phyloP scores from a whole-genome alignment of 2,888 invertebrate species.

The Lottia gigantea region DNA sequence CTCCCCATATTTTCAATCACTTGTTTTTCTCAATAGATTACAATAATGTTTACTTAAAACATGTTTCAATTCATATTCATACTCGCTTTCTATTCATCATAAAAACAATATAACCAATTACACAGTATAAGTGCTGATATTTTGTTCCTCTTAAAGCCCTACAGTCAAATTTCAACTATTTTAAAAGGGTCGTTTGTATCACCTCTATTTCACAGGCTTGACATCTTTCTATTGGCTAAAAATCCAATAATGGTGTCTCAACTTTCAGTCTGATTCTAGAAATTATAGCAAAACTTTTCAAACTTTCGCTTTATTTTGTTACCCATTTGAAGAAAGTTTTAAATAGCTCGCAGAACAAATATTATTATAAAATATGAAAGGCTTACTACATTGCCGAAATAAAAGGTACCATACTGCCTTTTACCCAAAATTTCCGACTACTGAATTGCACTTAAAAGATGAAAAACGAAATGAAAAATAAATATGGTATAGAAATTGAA shows the following conservation, averaged over 20 bases:
- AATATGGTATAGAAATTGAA: constrained; percentile 4
- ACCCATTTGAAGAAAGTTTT: too few relatives aligned
- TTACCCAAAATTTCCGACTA: not conserved
- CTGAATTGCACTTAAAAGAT: constrained; percentile 6
- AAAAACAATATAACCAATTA: constrained; percentile 6
- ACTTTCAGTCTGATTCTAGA: too few relatives aligned
- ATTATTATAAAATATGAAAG: constrained; percentile 4
- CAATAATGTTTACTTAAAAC: not conserved
- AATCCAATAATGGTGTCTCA: too few relatives aligned
- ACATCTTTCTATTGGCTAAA: too few relatives aligned
- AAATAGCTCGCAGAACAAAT: not conserved
- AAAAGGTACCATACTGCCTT: not conserved
- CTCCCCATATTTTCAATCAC: constrained; percentile 9
- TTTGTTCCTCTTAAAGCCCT: not conserved
- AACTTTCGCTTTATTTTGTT: too few relatives aligned
- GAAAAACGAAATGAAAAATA: constrained; percentile 11
- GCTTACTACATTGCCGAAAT: not conserved
- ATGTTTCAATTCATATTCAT: not conserved
- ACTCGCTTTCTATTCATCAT: not conserved
- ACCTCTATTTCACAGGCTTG: too few relatives aligned
- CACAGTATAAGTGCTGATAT: not conserved
- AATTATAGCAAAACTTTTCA: too few relatives aligned
- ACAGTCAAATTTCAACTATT: constrained; percentile 3
- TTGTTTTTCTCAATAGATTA: not conserved
- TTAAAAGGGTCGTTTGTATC: not conserved